Percentiles rank a stretch among this genome's conserved stretches.
Conservation (phyloP, 2,797 vertebrate genomes). For the Chelonia mydas region DNA sequence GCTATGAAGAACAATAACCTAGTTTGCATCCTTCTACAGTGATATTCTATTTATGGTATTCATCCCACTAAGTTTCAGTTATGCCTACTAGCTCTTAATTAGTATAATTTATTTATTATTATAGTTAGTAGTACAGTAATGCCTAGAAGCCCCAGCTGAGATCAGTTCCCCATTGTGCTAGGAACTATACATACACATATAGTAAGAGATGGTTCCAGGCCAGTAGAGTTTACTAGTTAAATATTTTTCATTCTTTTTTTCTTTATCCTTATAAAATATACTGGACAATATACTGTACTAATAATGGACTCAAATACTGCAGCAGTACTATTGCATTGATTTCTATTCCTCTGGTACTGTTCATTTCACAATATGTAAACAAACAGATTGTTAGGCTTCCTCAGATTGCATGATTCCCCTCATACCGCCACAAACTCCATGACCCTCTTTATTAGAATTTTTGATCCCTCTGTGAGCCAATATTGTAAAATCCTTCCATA, state of each 20-base stretch:
- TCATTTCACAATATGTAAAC: conserved; percentile 51
- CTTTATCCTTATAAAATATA: conserved; percentile 9
- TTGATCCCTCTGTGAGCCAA: conserved; percentile 57
- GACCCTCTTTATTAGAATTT: conserved; percentile 53
- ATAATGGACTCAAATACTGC: conserved; percentile 4
- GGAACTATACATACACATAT: neutral
- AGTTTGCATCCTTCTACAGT: neutral
- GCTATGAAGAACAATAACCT: neutral
- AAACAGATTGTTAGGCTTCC: conserved; percentile 64
- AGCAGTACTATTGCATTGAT: conserved; percentile 46
- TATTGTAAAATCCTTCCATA: conserved; percentile 61
- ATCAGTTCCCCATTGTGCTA: neutral
- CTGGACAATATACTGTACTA: neutral
- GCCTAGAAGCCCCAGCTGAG: neutral
- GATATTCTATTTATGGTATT: neutral
- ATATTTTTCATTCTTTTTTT: neutral
- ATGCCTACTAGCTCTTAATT: neutral
- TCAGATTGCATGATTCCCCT: conserved; percentile 10
- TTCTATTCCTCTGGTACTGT: conserved; percentile 57
- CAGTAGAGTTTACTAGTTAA: neutral
- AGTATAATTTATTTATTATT: neutral
- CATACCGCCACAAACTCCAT: conserved; percentile 46
- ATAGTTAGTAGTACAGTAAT: neutral
- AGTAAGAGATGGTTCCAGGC: neutral
- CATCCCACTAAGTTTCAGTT: neutral